phyloP scores from a whole-genome alignment of 2,797 vertebrate genomes.

The Enteromius viviparus region DNA sequence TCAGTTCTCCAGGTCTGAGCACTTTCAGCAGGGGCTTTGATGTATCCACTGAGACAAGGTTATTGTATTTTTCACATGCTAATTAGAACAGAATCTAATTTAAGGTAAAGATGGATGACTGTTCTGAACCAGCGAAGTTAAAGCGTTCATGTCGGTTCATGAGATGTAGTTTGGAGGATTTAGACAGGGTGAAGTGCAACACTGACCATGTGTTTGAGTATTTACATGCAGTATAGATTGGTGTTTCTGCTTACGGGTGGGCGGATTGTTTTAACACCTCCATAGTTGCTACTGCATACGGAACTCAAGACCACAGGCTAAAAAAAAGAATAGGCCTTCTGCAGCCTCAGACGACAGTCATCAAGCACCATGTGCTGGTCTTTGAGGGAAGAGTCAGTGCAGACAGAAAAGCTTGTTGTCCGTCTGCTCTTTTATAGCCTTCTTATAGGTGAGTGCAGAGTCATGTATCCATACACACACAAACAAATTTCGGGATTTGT shows the following conservation, averaged over 20 bases:
- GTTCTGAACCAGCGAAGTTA: background rate
- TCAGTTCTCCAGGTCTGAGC: conserved; percentile 33
- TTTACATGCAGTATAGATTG: background rate
- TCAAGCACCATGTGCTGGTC: background rate
- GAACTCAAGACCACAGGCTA: background rate
- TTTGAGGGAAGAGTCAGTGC: background rate
- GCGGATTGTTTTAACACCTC: conserved; percentile 27
- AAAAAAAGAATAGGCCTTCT: background rate
- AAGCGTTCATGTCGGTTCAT: background rate
- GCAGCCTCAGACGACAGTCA: conserved; percentile 4
- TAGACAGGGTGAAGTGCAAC: conserved; percentile 4
- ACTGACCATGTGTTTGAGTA: conserved; percentile 4
- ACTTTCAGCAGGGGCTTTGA: conserved; percentile 40
- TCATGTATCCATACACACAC: background rate
- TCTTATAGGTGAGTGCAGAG: background rate
- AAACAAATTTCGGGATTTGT: conserved; percentile 7
- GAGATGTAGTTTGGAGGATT: background rate
- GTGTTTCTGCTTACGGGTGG: conserved; percentile 7
- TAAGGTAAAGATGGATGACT: conserved; percentile 12
- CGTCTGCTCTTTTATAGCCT: background rate
- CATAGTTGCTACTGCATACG: background rate
- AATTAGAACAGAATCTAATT: conserved; percentile 37
- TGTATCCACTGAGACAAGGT: conserved; percentile 21
- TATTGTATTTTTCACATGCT: conserved; percentile 27
- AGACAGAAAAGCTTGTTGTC: background rate